Percentiles rank a stretch among this genome's conserved stretches.
phyloP scores from a whole-genome alignment of 2,113 vertebrate species.

The Pseudopodoces humilis region DNA sequence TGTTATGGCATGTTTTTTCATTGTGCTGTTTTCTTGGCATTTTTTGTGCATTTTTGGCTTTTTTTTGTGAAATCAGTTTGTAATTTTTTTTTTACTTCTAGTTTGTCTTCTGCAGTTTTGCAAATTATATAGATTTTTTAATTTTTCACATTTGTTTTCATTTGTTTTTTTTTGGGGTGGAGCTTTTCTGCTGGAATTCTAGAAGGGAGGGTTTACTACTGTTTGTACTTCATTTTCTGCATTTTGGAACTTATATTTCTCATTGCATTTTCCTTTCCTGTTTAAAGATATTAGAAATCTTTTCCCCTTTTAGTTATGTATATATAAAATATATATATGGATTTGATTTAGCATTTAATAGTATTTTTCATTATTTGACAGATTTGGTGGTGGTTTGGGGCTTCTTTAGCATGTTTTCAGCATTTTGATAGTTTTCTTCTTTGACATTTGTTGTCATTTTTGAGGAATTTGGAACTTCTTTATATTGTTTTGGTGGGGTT shows the following conservation, averaged over 20 bases:
- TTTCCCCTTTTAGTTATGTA: not conserved
- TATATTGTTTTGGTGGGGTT: fast-evolving
- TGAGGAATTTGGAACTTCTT: not conserved
- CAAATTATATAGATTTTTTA: not conserved
- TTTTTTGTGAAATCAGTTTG: not conserved
- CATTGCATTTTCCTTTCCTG: not conserved
- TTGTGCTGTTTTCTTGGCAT: not conserved
- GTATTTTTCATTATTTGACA: not conserved
- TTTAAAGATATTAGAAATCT: not conserved
- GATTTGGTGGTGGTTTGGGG: not conserved
- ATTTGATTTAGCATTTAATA: not conserved
- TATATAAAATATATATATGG: not conserved
- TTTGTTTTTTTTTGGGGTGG: not conserved
- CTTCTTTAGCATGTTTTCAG: not conserved
- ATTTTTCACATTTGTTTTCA: not conserved
- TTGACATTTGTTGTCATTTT: not conserved
- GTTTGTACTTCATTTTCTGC: not conserved
- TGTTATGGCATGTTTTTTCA: not conserved
- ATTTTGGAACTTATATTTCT: not conserved
- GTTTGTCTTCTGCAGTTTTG: not conserved
- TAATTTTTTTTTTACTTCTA: not conserved
- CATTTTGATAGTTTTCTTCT: not conserved
- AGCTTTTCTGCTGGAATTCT: not conserved
- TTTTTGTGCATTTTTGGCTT: not conserved
- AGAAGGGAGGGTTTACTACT: fast-evolving